phyloP scores from a whole-genome alignment of 1,140 invertebrate species.

The Ceratitis capitata region DNA sequence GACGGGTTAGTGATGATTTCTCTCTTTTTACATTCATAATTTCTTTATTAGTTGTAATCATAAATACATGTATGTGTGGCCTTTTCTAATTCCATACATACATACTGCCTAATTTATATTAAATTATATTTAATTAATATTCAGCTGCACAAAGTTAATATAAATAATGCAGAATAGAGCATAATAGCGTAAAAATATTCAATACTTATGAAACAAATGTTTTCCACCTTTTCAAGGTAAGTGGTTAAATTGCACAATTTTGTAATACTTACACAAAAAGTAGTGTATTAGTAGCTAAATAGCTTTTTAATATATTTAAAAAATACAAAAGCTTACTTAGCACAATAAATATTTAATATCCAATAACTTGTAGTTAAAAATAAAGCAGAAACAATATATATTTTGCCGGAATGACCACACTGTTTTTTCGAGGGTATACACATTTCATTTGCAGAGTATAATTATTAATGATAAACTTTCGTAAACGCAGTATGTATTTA shows the following conservation, averaged over 20 bases:
- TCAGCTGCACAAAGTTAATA: not conserved
- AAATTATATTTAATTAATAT: too few relatives aligned
- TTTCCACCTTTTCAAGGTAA: not conserved
- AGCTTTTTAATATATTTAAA: too few relatives aligned
- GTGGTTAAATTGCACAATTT: constrained; percentile 7
- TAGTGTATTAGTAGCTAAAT: not conserved
- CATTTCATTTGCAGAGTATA: not conserved
- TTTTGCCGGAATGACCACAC: not conserved
- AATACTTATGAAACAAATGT: not conserved
- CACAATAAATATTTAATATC: not conserved
- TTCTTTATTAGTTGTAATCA: too few relatives aligned
- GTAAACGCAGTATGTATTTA: not conserved
- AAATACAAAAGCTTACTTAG: too few relatives aligned
- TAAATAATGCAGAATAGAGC: not conserved
- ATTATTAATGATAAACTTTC: not conserved
- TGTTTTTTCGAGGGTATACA: not conserved
- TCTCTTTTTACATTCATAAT: too few relatives aligned
- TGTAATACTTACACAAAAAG: not conserved
- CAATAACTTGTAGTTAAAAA: not conserved
- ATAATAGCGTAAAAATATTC: not conserved
- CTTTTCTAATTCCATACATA: not conserved
- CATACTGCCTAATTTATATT: not conserved
- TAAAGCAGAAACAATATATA: not conserved
- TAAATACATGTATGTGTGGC: not conserved
- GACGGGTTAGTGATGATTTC: too few relatives aligned